These are phyloP conservation scores for Candoia aspera DNA, from an alignment of 2,113 vertebrate genomes.

Conservation along the genomic window DNA sequence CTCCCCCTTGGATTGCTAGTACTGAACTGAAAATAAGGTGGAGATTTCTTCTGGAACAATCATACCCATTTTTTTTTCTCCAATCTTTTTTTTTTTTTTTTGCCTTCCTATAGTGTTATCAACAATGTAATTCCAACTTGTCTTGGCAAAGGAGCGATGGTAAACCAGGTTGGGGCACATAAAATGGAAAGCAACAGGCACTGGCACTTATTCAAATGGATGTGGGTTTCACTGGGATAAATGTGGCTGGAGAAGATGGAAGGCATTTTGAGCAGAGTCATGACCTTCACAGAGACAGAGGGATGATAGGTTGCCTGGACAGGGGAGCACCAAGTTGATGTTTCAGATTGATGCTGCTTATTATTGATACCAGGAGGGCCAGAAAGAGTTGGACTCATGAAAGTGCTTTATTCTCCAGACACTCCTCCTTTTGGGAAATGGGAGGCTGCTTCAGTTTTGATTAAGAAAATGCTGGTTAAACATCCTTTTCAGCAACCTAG, in stretches of 20 bases:
- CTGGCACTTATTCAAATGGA: background rate
- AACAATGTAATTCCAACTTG: background rate
- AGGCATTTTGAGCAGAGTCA: background rate
- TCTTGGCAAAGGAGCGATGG: background rate
- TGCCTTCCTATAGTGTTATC: background rate
- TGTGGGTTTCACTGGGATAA: background rate
- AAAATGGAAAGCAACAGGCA: background rate
- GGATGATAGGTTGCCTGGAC: background rate
- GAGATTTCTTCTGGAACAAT: background rate
- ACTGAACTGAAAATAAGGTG: background rate
- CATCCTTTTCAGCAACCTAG: background rate
- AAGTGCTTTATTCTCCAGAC: background rate
- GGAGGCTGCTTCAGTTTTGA: background rate
- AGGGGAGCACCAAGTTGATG: background rate
- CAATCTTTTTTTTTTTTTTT: no score
- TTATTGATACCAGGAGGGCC: background rate
- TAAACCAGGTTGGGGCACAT: background rate
- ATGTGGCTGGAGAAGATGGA: background rate
- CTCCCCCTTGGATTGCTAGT: background rate
- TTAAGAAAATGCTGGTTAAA: background rate
- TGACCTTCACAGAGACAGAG: background rate
- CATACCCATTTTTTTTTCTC: background rate
- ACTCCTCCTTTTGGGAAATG: background rate
- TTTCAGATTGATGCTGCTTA: background rate
- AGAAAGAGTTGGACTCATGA: background rate